Conservation (phyloP, 2,888 invertebrate genomes). For the Zeuzera pyrina region DNA sequence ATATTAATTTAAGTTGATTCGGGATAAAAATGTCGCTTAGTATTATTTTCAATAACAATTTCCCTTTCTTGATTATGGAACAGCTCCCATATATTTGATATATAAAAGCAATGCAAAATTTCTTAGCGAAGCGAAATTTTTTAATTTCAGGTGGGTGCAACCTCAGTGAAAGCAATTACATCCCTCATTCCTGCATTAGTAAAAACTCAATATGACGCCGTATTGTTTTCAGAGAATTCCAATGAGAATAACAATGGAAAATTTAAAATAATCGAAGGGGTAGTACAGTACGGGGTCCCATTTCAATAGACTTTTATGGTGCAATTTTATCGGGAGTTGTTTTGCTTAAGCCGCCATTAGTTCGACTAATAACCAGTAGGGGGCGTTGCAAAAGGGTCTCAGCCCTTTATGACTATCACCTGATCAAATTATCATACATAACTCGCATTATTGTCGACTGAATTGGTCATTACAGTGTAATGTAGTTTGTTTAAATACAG, state of each 20-base stretch:
- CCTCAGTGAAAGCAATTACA: too few species aligned
- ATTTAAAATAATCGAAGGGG: slow-evolving; percentile 55
- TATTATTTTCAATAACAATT: too few species aligned
- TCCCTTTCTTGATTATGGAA: too few species aligned
- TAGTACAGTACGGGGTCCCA: slow-evolving; percentile 31
- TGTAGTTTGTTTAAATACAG: slow-evolving; percentile 63
- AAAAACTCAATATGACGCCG: too few species aligned
- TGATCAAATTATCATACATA: slow-evolving; percentile 57
- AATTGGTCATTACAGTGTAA: slow-evolving; percentile 58
- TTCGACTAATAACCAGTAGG: slow-evolving; percentile 40
- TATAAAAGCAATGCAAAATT: too few species aligned
- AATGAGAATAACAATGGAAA: slow-evolving; percentile 43
- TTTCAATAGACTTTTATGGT: slow-evolving; percentile 55
- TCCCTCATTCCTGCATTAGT: too few species aligned
- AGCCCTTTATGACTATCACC: slow-evolving; percentile 27
- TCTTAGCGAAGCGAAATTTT: too few species aligned
- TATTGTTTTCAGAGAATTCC: slow-evolving; percentile 29
- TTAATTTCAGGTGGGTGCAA: too few species aligned
- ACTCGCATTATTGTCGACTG: slow-evolving; percentile 38
- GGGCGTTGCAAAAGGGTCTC: slow-evolving; percentile 4
- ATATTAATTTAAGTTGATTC: too few species aligned
- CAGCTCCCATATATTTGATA: too few species aligned
- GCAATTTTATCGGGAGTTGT: slow-evolving; percentile 43
- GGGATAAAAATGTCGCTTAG: too few species aligned
- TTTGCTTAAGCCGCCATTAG: slow-evolving; percentile 57